A percentile compares a stretch with the other conserved stretches of the same genome.
Evolutionary conservation across 2,888 invertebrate species (phyloP).

Genomic region (Drosophila neonasuta): DNA sequence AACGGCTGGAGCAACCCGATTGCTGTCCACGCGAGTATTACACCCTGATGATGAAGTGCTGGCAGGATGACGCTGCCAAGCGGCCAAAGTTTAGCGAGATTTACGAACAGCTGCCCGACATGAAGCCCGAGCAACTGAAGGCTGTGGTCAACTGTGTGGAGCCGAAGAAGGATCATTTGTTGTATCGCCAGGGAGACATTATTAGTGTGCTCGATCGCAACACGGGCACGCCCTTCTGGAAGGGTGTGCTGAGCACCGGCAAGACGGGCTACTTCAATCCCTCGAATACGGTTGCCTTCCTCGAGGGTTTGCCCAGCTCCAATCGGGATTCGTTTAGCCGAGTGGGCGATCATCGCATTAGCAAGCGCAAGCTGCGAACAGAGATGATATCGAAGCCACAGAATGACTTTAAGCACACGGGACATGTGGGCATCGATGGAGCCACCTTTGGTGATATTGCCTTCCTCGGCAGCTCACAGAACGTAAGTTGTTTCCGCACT

Average conservation of each 20-base stretch:
- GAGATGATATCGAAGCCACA: conserved; percentile 99
- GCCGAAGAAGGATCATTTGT: conserved; percentile 87
- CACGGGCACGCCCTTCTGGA: conserved; percentile 90
- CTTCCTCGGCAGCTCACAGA: conserved; percentile 83
- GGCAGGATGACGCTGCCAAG: conserved; percentile 95
- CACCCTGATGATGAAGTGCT: conserved; percentile 95
- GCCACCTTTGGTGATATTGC: conserved; percentile 97
- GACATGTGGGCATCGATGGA: conserved; percentile 97
- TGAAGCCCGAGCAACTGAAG: conserved; percentile 96
- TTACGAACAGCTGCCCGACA: conserved; percentile 89
- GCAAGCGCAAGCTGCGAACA: conserved; percentile 88
- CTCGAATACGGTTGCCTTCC: conserved; percentile 92
- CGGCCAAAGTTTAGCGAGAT: conserved; percentile 96
- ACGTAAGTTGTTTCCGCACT: conserved; percentile 66
- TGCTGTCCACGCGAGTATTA: conserved; percentile 97
- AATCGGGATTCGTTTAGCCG: conserved; percentile 86
- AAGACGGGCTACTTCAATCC: conserved; percentile 97
- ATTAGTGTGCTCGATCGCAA: conserved; percentile 95
- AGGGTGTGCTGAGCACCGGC: conserved; percentile 93
- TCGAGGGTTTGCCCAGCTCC: conserved; percentile 84
- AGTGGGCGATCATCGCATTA: conserved; percentile 83
- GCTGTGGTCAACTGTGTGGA: conserved; percentile 85
- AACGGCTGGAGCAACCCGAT: conserved; percentile 95
- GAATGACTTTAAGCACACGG: conserved; percentile 97
- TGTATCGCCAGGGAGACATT: conserved; percentile 93